These are phyloP conservation scores for Onychomys torridus DNA, from an alignment of 2,797 vertebrate genomes.

Conservation along the genomic window DNA sequence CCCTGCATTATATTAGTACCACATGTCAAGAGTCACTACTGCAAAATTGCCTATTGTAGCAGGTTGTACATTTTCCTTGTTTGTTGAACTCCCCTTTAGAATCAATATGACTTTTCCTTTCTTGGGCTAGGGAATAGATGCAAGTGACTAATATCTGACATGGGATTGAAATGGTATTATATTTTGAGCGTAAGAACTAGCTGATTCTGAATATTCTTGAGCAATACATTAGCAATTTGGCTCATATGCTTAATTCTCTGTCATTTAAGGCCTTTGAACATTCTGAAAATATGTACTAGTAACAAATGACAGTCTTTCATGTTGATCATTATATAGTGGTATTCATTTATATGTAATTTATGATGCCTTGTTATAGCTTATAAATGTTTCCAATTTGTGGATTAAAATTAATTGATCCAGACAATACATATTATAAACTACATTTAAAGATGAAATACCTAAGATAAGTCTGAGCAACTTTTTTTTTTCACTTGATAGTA, in stretches of 20 bases:
- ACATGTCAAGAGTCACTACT: slow-evolving; percentile 20
- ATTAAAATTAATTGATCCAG: background rate
- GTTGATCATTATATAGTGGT: background rate
- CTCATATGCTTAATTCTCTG: background rate
- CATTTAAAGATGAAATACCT: slow-evolving; percentile 26
- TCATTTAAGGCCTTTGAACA: background rate
- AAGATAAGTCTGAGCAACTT: background rate
- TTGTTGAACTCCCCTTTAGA: slow-evolving; percentile 13
- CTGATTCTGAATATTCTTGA: background rate
- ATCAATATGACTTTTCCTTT: background rate
- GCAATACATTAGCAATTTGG: slow-evolving; percentile 36
- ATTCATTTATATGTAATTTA: slow-evolving; percentile 20
- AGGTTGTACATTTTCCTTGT: slow-evolving; percentile 11
- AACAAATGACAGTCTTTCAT: background rate
- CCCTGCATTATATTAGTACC: background rate
- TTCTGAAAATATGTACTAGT: background rate
- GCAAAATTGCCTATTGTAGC: background rate
- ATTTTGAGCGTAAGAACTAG: slow-evolving; percentile 11
- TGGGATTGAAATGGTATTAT: background rate
- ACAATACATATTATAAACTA: slow-evolving; percentile 41
- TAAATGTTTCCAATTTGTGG: slow-evolving; percentile 2
- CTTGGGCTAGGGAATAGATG: background rate
- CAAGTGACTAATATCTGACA: slow-evolving; percentile 2
- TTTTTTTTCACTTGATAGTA: background rate
- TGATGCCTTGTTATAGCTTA: background rate